Percentiles rank a stretch among this genome's conserved stretches.
These are phyloP conservation scores for Bambusicola thoracicus DNA, from an alignment of 2,113 vertebrate genomes.

Conservation along the genomic window DNA sequence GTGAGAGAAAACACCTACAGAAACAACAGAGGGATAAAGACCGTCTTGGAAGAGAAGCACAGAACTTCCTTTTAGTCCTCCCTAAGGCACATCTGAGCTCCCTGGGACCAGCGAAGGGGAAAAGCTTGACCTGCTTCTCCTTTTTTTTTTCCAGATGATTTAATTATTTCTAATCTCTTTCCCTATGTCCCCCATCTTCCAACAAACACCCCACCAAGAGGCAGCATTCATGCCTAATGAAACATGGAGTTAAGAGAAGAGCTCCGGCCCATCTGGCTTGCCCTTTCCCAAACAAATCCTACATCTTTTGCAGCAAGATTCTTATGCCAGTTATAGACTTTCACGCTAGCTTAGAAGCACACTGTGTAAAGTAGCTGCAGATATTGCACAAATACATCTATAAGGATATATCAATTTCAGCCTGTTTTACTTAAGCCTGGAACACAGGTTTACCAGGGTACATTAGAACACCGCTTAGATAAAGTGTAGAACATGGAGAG, in stretches of 20 bases:
- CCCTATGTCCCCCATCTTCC: neutral
- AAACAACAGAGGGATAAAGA: neutral
- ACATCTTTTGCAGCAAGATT: neutral
- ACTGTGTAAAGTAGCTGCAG: neutral
- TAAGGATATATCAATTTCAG: neutral
- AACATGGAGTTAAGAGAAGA: rapidly evolving
- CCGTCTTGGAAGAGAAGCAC: neutral
- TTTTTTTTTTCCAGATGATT: neutral
- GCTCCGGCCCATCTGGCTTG: neutral
- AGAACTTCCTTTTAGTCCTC: neutral
- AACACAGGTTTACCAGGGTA: neutral
- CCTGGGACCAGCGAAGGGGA: neutral
- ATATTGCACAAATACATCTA: neutral
- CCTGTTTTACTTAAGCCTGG: neutral
- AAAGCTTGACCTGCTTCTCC: neutral
- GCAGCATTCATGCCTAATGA: rapidly evolving
- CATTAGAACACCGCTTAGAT: neutral
- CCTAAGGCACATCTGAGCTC: neutral
- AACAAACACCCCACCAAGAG: neutral
- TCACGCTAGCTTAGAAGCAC: rapidly evolving
- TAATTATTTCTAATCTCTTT: neutral
- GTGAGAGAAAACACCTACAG: neutral
- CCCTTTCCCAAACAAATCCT: neutral
- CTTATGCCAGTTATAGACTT: neutral
- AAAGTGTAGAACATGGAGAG: neutral